A percentile compares a stretch with the other conserved stretches of the same genome.
Evolutionary conservation across 2,888 invertebrate species (phyloP).

Genomic region (Candidula unifasciata): DNA sequence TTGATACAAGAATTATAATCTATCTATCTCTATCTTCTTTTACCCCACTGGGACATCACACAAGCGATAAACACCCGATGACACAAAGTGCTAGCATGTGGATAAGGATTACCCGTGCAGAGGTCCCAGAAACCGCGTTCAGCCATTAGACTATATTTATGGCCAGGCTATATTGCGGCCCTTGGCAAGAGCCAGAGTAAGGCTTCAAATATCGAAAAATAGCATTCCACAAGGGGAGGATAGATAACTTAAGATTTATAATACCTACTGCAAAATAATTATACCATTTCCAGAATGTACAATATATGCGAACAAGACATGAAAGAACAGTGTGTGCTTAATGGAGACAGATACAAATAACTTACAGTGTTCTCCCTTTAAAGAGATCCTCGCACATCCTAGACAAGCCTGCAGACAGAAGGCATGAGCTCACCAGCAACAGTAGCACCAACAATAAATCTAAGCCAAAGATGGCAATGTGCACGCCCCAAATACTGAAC

Average conservation of each 20-base stretch:
- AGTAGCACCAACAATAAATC: constrained; percentile 24
- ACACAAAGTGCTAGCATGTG: too few species aligned
- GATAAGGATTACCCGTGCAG: too few species aligned
- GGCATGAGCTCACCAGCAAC: constrained; percentile 33
- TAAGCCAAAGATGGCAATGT: constrained; percentile 6
- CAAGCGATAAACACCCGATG: too few species aligned
- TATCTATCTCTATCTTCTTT: too few species aligned
- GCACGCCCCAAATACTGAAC: constrained; percentile 40
- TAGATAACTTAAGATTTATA: background rate
- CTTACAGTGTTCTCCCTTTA: constrained; percentile 15
- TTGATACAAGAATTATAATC: too few species aligned
- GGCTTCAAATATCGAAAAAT: too few species aligned
- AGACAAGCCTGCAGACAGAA: constrained; percentile 36
- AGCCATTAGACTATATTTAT: too few species aligned
- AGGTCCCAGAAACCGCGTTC: too few species aligned
- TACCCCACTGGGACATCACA: too few species aligned
- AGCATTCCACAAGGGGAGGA: too few species aligned
- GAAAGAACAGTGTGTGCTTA: background rate
- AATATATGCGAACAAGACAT: background rate
- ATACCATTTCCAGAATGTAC: background rate
- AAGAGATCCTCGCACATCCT: constrained; percentile 21
- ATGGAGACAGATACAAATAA: background rate
- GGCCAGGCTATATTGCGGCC: too few species aligned
- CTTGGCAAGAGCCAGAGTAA: too few species aligned
- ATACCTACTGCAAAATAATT: background rate